A percentile compares a stretch with the other conserved stretches of the same genome.
phyloP scores from a whole-genome alignment of 1,140 invertebrate genomes.

The Drosophila sucinea region DNA sequence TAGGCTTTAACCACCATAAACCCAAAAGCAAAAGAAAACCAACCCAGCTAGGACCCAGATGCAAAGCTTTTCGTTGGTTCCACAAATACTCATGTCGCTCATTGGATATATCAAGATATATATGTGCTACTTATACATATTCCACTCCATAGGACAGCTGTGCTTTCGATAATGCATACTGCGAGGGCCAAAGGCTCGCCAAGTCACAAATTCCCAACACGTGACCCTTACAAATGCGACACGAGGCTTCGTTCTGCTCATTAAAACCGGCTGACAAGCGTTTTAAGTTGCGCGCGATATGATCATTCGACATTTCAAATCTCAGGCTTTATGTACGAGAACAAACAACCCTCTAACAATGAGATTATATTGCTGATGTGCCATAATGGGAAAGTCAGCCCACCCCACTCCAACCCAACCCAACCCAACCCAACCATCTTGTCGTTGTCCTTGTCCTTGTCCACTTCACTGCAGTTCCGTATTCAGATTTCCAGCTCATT shows the following conservation, averaged over 20 bases:
- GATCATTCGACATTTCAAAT: slow-evolving; percentile 53
- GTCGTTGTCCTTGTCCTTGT: slow-evolving; percentile 1
- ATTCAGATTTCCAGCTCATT: slow-evolving; percentile 50
- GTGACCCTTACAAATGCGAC: slow-evolving; percentile 64
- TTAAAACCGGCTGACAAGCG: slow-evolving; percentile 69
- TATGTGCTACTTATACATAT: not conserved
- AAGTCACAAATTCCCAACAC: slow-evolving; percentile 35
- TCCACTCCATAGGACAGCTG: slow-evolving; percentile 63
- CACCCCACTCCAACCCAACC: slow-evolving; percentile 6
- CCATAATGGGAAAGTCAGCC: slow-evolving; percentile 64
- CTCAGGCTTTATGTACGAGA: slow-evolving; percentile 5
- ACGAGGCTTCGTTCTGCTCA: slow-evolving; percentile 74
- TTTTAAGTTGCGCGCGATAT: slow-evolving; percentile 54
- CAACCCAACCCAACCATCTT: not conserved
- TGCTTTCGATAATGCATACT: not conserved
- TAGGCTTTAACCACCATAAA: not conserved
- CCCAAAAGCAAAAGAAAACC: no score
- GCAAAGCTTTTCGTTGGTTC: slow-evolving; percentile 39
- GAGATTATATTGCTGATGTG: slow-evolving; percentile 32
- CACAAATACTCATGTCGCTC: not conserved
- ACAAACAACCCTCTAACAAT: slow-evolving; percentile 21
- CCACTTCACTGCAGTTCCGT: slow-evolving; percentile 5
- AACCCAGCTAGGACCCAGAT: slow-evolving; percentile 30
- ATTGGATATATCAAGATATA: not conserved
- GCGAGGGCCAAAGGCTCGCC: no score